Conservation (phyloP, 1,140 invertebrate species). For the Pantala flavescens region DNA sequence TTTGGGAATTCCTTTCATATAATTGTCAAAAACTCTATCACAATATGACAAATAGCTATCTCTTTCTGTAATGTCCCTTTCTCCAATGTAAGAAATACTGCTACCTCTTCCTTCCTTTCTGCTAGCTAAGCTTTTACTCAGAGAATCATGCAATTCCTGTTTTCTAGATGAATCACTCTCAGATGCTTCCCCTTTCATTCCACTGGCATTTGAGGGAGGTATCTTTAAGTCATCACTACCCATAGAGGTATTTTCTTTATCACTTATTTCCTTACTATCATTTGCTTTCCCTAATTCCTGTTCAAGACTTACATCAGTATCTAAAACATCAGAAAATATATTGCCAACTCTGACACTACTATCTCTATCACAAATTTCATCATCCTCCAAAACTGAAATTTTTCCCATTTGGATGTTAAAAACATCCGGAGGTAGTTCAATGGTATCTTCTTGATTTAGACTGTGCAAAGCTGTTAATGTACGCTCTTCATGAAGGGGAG, state of each 20-base stretch:
- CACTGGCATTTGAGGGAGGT: background rate
- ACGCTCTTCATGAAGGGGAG: conserved; percentile 24
- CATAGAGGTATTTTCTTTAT: background rate
- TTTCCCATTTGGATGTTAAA: conserved; percentile 25
- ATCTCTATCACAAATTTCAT: conserved; percentile 17
- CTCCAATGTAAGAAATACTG: background rate
- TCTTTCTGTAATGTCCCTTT: background rate
- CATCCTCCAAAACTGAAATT: conserved; percentile 27
- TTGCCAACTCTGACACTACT: conserved; percentile 1
- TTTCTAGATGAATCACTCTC: background rate
- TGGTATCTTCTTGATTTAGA: background rate
- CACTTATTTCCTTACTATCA: conserved; percentile 15
- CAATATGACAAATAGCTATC: background rate
- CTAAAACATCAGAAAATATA: background rate
- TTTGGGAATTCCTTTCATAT: background rate
- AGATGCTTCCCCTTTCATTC: background rate
- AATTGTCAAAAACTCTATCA: background rate
- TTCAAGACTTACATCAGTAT: background rate
- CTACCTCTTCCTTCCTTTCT: background rate
- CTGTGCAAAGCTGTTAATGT: conserved; percentile 19
- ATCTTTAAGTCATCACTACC: conserved; percentile 3
- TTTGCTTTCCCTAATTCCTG: background rate
- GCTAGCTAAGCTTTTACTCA: no score
- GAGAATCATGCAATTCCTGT: background rate
- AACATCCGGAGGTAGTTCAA: conserved; percentile 24